These are phyloP conservation scores for Noctua fimbriata DNA, from an alignment of 2,888 invertebrate species.

Conservation along the genomic window DNA sequence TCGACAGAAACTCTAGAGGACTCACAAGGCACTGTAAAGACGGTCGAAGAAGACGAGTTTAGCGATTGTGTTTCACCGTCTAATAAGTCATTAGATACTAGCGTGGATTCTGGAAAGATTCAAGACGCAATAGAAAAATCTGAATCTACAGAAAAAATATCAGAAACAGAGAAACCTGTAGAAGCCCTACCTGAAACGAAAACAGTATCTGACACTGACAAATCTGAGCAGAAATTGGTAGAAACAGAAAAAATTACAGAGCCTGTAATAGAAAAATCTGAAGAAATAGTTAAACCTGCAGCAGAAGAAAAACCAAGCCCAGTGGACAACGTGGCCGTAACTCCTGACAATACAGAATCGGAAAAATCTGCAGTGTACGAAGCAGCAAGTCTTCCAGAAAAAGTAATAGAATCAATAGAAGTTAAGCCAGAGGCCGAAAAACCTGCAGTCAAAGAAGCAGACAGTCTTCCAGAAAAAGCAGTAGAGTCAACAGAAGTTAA, in stretches of 20 bases:
- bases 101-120: conserved; percentile 50
- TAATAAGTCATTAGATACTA: conserved; percentile 72
- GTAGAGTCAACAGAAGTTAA: conserved; percentile 11
- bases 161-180: conserved; percentile 23
- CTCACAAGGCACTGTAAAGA: conserved; percentile 72
- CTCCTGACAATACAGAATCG: conserved; percentile 4
- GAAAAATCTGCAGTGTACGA: not conserved
- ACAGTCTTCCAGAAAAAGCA: conserved; percentile 17
- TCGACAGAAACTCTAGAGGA: conserved; percentile 72
- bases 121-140: conserved; percentile 7
- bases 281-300: conserved; percentile 7
- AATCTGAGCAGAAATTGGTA: conserved; percentile 6
- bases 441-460: conserved; percentile 11
- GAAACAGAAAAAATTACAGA: conserved; percentile 11
- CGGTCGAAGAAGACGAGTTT: conserved; percentile 75
- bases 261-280: not conserved
- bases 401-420: conserved; percentile 8
- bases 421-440: conserved; percentile 16
- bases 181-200: conserved; percentile 15
- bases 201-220: conserved; percentile 3
- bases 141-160: conserved; percentile 11
- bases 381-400: conserved; percentile 19
- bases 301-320: conserved; percentile 1
- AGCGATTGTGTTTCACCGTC: conserved; percentile 78
- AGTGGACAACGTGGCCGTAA: not conserved